Evolutionary conservation across 2,888 invertebrate species (phyloP).

Genomic region (Coenonympha arcania): DNA sequence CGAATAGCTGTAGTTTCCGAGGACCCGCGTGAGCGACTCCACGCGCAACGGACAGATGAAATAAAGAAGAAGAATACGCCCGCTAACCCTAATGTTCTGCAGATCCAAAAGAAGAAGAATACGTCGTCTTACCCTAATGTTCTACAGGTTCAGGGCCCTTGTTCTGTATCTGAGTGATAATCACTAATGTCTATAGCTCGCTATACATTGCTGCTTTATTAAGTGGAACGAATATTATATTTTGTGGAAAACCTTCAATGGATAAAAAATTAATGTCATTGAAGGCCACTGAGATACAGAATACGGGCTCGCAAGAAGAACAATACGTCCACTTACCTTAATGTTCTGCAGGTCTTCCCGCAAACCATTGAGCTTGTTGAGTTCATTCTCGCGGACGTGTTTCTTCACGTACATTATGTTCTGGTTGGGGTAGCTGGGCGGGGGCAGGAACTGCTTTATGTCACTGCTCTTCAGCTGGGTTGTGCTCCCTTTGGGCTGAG

Average conservation of each 20-base stretch:
- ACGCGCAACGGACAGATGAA: too few species aligned
- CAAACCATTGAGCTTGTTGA: constrained; percentile 58
- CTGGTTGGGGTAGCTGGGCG: constrained; percentile 59
- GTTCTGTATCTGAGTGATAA: too few species aligned
- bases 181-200: too few species aligned
- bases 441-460: constrained; percentile 52
- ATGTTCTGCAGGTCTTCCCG: constrained; percentile 57
- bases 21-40: too few species aligned
- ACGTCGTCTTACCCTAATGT: constrained; percentile 42
- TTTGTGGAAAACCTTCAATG: too few species aligned
- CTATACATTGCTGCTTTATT: too few species aligned
- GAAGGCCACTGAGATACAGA: too few species aligned
- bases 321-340: constrained; percentile 44
- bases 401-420: constrained; percentile 56
- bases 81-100: constrained; percentile 54
- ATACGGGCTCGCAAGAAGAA: too few species aligned
- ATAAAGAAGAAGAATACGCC: too few species aligned
- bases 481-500: constrained; percentile 28
- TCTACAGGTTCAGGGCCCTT: constrained; percentile 61
- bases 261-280: too few species aligned
- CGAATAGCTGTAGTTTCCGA: too few species aligned
- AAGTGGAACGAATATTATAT: too few species aligned
- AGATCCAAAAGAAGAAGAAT: constrained; percentile 44
- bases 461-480: constrained; percentile 28
- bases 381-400: constrained; percentile 60